Percentiles rank a stretch among this genome's conserved stretches.
These are phyloP conservation scores for Oreochromis tanganicae DNA, from an alignment of 2,113 vertebrate species.

Conservation along the genomic window DNA sequence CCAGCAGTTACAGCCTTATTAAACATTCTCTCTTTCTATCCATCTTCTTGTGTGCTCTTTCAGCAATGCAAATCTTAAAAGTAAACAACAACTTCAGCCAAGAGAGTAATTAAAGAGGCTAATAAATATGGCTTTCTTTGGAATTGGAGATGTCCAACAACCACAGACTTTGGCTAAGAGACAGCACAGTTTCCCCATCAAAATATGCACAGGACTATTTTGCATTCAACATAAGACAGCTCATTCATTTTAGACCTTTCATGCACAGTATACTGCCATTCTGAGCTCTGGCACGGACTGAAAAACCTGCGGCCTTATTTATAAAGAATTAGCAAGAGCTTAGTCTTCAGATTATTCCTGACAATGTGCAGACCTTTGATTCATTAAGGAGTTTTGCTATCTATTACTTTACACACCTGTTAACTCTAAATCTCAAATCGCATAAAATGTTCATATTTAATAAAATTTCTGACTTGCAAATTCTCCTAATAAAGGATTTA, in stretches of 20 bases:
- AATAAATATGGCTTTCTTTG: conserved; percentile 8
- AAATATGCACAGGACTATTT: not conserved
- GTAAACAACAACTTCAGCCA: conserved; percentile 26
- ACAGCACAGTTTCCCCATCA: not conserved
- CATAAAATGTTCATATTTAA: not conserved
- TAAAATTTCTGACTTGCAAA: not conserved
- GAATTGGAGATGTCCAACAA: not conserved
- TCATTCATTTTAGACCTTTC: not conserved
- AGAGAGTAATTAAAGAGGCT: not conserved
- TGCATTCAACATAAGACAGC: not conserved
- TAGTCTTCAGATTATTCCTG: not conserved
- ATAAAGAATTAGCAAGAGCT: not conserved
- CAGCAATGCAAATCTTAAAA: not conserved
- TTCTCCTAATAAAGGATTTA: not conserved
- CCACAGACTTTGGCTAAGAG: not conserved
- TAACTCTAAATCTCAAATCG: not conserved
- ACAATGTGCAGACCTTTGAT: not conserved
- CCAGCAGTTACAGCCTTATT: not conserved
- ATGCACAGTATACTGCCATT: not conserved
- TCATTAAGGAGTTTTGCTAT: not conserved
- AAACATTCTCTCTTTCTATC: not conserved
- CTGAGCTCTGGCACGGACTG: not conserved
- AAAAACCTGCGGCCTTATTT: not conserved
- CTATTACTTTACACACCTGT: not conserved
- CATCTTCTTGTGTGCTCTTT: not conserved